Percentiles rank a stretch among this genome's conserved stretches.
Conservation (phyloP, 2,113 vertebrate species). For the Corydoras sp. region DNA sequence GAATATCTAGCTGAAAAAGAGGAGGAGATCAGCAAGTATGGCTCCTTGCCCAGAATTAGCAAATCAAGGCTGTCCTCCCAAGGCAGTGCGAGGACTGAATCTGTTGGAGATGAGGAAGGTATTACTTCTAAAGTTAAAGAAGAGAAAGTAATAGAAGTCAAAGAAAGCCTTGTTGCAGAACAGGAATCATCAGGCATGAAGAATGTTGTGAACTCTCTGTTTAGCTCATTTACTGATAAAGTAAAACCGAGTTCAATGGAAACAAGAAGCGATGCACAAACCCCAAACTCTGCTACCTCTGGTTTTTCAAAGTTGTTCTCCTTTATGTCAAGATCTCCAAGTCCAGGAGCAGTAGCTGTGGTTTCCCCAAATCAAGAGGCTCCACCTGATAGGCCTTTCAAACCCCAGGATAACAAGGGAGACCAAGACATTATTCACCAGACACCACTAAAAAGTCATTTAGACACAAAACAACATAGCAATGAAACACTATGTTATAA, state of each 20-base stretch:
- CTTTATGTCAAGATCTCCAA: constrained; percentile 61
- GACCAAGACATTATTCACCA: constrained; percentile 29
- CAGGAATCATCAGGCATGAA: constrained; percentile 71
- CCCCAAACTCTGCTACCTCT: constrained; percentile 53
- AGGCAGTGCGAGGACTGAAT: constrained; percentile 56
- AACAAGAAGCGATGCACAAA: constrained; percentile 47
- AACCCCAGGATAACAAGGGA: constrained; percentile 16
- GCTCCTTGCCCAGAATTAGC: constrained; percentile 70
- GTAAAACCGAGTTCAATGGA: constrained; percentile 73
- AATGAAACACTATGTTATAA: constrained; percentile 36
- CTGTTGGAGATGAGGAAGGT: constrained; percentile 57
- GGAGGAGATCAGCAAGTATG: constrained; percentile 88
- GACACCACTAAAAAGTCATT: constrained; percentile 9
- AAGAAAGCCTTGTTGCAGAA: constrained; percentile 44
- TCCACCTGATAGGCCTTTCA: constrained; percentile 54
- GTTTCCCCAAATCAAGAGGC: constrained; percentile 55
- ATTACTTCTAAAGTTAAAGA: constrained; percentile 45
- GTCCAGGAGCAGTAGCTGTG: constrained; percentile 58
- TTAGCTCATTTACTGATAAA: constrained; percentile 80
- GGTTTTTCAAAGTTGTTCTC: constrained; percentile 64
- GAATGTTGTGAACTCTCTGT: constrained; percentile 75
- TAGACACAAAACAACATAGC: constrained; percentile 18
- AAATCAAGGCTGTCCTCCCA: constrained; percentile 61
- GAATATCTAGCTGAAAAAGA: constrained; percentile 97
- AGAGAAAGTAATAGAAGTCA: constrained; percentile 44